These are phyloP conservation scores for Tenthredo amoena DNA, from an alignment of 2,888 invertebrate genomes.

Conservation along the genomic window DNA sequence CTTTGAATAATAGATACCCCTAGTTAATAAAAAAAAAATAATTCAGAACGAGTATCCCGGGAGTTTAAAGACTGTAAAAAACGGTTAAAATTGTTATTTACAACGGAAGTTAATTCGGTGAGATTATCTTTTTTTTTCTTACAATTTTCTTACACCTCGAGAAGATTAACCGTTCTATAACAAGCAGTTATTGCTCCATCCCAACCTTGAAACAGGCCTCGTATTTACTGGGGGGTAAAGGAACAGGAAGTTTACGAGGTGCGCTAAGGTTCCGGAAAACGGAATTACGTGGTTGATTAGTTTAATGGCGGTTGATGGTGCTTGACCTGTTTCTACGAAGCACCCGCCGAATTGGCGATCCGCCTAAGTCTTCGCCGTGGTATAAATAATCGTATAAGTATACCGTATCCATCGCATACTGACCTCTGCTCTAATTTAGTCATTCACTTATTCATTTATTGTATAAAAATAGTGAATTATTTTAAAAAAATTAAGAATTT, in stretches of 20 bases:
- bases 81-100: neutral
- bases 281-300: slow-evolving; percentile 42
- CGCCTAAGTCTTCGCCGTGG: neutral
- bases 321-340: slow-evolving; percentile 33
- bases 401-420: neutral
- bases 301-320: slow-evolving; percentile 41
- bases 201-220: neutral
- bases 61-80: no score
- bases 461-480: no score
- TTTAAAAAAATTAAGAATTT: neutral
- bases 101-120: neutral
- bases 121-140: neutral
- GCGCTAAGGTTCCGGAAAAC: slow-evolving; percentile 21
- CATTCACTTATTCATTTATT: no score
- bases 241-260: slow-evolving; percentile 14
- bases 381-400: neutral
- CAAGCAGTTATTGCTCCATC: neutral
- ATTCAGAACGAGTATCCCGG: neutral
- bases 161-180: neutral
- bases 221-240: neutral
- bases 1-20: neutral
- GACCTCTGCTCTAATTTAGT: no score
- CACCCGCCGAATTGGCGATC: neutral
- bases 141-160: neutral
- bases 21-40: neutral